Evolutionary conservation across 2,797 vertebrate genomes (phyloP), one percentile per base, ranked within the genome.

Genomic region (Lagocephalus sceleratus): DNA sequence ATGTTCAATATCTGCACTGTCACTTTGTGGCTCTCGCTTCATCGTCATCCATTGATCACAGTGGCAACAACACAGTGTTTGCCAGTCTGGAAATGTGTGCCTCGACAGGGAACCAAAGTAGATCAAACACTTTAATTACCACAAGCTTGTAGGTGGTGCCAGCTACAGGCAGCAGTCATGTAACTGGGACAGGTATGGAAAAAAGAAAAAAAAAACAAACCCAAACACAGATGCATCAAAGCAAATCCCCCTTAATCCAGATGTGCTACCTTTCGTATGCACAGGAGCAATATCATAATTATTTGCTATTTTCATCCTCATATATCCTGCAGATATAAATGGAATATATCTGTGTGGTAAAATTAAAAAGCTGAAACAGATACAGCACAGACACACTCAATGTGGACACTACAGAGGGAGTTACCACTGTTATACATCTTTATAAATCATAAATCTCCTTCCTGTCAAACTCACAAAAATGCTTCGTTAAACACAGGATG

Each of bases 81-180:
- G 84, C 77, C 32, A 60, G 81, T 55, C 60, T 79, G 75, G 78
- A 79, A 82, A 77, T 71, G 73, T 66, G 73, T 65, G 79, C 78
- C 72, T 84, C 76, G 43, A 70, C 53, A 43, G 80, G 81, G 77
- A 79, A 68, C 71, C 60, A 64, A 59, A 57, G 60, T 70, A 87
- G 88, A 90, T 91, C 88, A 90, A 90, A 91, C 82, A 82, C 86
- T 90, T 88, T 90, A 90, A 91, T 91, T 90, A 90, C 75, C 19
- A 67, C 70, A 60, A 77, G 76, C 82, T 79, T 85, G 87, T 87
- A 86, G 83, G 86, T 85, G 88, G 83, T 67, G 69, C 66, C 51
- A 63, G 78, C 81, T 86, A 84, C 82, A 81, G 83, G 72, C 75
- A 58, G 72, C 70, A 68, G 79, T 64, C 82, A 64, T 77, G 83